Evolutionary conservation across 2,888 invertebrate species (phyloP).

Genomic region (Opisthograptis luteolata): DNA sequence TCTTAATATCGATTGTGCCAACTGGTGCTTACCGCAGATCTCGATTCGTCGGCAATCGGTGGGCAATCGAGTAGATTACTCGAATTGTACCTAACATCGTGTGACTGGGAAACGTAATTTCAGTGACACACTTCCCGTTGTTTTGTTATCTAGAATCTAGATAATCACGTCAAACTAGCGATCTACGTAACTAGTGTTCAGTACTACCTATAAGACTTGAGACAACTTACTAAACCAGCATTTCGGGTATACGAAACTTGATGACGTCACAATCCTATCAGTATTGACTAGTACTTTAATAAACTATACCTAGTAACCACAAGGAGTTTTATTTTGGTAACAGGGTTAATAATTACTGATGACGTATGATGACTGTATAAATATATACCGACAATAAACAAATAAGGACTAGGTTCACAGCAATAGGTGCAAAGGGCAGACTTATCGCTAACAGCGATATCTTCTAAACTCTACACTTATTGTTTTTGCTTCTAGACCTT

Average conservation of each 20-base stretch:
- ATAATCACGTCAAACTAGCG: constrained; percentile 33
- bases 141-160: constrained; percentile 39
- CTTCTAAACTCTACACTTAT: no score
- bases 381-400: no score
- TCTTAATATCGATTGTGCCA: constrained; percentile 81
- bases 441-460: no score
- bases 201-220: constrained; percentile 34
- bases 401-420: no score
- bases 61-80: constrained; percentile 69
- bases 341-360: no score
- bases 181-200: constrained; percentile 31
- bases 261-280: background rate
- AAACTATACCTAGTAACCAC: no score
- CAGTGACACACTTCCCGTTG: constrained; percentile 41
- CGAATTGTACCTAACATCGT: constrained; percentile 47
- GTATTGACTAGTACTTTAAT: no score
- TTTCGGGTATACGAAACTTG: constrained; percentile 11
- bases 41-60: constrained; percentile 71
- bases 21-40: constrained; percentile 80
- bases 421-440: no score
- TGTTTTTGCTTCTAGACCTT: no score
- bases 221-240: constrained; percentile 19
- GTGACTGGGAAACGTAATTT: constrained; percentile 48
- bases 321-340: no score
- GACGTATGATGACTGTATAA: no score